Evolutionary conservation across 2,113 vertebrate species (phyloP).

Genomic region (Colossoma macropomum): DNA sequence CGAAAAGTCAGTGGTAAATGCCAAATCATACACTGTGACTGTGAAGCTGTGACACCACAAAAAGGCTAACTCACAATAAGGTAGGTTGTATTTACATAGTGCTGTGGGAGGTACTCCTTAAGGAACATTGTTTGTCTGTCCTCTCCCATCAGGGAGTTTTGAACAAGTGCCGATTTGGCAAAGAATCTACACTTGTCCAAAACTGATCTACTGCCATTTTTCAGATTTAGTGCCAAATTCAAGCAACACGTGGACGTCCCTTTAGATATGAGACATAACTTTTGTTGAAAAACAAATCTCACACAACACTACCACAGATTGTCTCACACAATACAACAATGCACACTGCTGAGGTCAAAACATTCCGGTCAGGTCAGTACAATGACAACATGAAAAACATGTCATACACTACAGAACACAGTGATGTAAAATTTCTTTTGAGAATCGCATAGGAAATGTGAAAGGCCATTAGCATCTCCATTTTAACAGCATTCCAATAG

Average conservation of each 20-base stretch:
- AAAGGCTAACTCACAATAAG: too few species aligned
- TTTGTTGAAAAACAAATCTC: not conserved
- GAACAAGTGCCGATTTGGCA: conserved; percentile 16
- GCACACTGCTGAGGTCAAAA: not conserved
- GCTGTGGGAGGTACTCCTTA: conserved; percentile 1
- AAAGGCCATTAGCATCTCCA: not conserved
- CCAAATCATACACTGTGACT: too few species aligned
- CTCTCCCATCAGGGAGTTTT: conserved; percentile 27
- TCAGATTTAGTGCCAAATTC: not conserved
- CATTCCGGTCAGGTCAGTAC: not conserved
- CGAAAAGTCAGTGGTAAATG: too few species aligned
- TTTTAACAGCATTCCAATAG: not conserved
- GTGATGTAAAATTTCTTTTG: not conserved
- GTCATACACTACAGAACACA: not conserved
- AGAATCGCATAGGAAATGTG: not conserved
- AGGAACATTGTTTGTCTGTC: conserved; percentile 1
- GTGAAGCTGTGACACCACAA: too few species aligned
- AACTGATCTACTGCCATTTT: conserved; percentile 16
- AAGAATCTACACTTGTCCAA: not conserved
- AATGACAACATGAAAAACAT: too few species aligned
- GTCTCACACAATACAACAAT: not conserved
- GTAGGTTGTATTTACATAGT: not conserved
- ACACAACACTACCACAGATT: not conserved
- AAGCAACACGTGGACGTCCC: not conserved
- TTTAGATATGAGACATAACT: not conserved